Base-by-base conservation (phyloP, 1,140 invertebrate species). In the Brachionus plicatilis region DNA sequence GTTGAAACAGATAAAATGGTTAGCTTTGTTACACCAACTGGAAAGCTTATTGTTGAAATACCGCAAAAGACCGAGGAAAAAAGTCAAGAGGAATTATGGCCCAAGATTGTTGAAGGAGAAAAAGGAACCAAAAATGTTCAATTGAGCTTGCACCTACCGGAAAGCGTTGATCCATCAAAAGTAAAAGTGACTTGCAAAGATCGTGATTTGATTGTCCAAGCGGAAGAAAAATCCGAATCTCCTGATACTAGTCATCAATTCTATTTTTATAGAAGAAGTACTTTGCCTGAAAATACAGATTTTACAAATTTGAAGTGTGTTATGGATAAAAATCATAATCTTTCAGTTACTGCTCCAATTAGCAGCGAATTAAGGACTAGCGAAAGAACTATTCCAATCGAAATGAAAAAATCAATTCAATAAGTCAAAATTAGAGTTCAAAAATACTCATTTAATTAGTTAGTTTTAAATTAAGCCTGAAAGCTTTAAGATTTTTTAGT, bases 321-420 rank as follows among this genome's bases (percentile, higher is more conserved):
- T 5, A 45, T 82, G 37, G 79, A 82, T 17, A 60, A 82, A 41
- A 82, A 65, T 82, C 79, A 68, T 14, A 72, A 72, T 43, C 43
- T 82, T 27, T 43, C 50, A 11, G 17, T 82, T 4, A 82, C 50
- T 43, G 79, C 79, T 12, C 72, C 72, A 76, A 37, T 76, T 27
- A 76, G 45, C 72, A 27, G 20, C 9, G 72, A 76, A 50, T 37
- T 76, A 17, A 76, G 9, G 12, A 47, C n/a, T 4, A 50, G 3
- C 50, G 72, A 76, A 50, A 50, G 72, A 76, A 17, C 72, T 29
- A 76, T 76, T 76, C 72, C 72, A 53, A 12, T 76, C 27, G 72
- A 76, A 76, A 76, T 76, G 72, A 76, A n/a, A 76, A 76, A 76
- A 76, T 76, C 72, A 76, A 76, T 76, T 76, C 72, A 76, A 76